A percentile compares a stretch with the other conserved stretches of the same genome.
Evolutionary conservation across 2,113 vertebrate genomes (phyloP).

Genomic region (Chascanopsetta lugubris): DNA sequence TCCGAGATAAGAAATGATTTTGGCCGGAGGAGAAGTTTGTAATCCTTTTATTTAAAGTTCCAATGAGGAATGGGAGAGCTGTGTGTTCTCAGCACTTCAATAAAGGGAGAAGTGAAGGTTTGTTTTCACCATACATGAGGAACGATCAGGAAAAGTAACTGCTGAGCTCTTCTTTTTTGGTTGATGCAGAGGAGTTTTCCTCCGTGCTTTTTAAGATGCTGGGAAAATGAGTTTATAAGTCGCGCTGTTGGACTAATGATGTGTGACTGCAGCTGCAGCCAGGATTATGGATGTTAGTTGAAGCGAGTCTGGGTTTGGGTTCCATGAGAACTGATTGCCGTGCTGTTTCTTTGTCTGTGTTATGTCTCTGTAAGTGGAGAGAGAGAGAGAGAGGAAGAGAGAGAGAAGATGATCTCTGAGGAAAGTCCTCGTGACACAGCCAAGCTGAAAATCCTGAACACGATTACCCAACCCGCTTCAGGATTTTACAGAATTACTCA

Average conservation of each 20-base stretch:
- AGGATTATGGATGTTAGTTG: constrained; percentile 70
- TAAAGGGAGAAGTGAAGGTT: constrained; percentile 34
- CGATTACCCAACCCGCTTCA: constrained; percentile 40
- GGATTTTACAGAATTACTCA: constrained; percentile 43
- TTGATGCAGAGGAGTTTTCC: constrained; percentile 7
- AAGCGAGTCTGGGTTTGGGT: constrained; percentile 57
- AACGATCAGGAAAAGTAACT: constrained; percentile 28
- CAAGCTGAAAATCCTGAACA: constrained; percentile 49
- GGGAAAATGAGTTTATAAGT: constrained; percentile 37
- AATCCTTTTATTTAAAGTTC: constrained; percentile 46
- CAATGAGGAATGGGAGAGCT: constrained; percentile 26
- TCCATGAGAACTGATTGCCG: constrained; percentile 67
- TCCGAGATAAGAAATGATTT: constrained; percentile 40
- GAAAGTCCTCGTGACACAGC: constrained; percentile 37
- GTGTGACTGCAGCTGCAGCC: constrained; percentile 47
- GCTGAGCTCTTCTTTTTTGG: not conserved
- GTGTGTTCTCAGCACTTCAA: constrained; percentile 37
- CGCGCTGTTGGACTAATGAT: constrained; percentile 49
- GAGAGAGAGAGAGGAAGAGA: constrained; percentile 49
- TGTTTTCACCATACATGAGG: constrained; percentile 47
- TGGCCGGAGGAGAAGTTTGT: constrained; percentile 22
- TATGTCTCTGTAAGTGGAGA: constrained; percentile 51
- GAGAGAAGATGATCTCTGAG: constrained; percentile 49
- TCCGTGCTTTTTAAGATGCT: constrained; percentile 23
- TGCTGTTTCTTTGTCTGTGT: constrained; percentile 61